phyloP scores from a whole-genome alignment of 2,113 vertebrate species.

The Notarius quadriscutis region DNA sequence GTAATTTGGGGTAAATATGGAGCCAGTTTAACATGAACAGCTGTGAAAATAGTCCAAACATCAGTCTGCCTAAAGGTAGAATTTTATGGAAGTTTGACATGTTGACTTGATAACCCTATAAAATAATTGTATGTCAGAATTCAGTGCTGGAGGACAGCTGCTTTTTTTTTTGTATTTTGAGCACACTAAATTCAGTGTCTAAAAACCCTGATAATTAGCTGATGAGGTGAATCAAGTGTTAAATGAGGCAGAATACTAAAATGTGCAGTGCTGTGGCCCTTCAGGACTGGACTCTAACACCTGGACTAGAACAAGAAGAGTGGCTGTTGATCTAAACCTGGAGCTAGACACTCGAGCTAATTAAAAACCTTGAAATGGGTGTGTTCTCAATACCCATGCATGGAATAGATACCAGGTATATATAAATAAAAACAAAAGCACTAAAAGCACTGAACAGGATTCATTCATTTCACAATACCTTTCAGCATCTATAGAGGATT shows the following conservation, averaged over 20 bases:
- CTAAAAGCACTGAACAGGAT: conserved; percentile 30
- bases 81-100: neutral
- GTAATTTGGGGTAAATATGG: neutral
- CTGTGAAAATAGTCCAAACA: neutral
- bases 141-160: neutral
- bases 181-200: neutral
- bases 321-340: neutral
- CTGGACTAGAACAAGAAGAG: neutral
- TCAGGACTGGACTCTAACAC: neutral
- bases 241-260: neutral
- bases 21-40: neutral
- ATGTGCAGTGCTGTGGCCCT: neutral
- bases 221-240: neutral
- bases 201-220: neutral
- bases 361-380: neutral
- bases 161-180: neutral
- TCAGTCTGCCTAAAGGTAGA: neutral
- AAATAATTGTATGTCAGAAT: neutral
- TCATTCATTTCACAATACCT: conserved; percentile 65
- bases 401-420: neutral
- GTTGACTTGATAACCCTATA: neutral
- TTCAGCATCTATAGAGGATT: conserved; percentile 71
- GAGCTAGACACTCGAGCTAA: neutral
- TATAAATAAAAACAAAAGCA: neutral
- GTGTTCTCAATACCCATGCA: neutral